Evolutionary conservation across 64 coral and sea anemone species (phyloP).

Genomic region (Hydrozoanthus tunicans): DNA sequence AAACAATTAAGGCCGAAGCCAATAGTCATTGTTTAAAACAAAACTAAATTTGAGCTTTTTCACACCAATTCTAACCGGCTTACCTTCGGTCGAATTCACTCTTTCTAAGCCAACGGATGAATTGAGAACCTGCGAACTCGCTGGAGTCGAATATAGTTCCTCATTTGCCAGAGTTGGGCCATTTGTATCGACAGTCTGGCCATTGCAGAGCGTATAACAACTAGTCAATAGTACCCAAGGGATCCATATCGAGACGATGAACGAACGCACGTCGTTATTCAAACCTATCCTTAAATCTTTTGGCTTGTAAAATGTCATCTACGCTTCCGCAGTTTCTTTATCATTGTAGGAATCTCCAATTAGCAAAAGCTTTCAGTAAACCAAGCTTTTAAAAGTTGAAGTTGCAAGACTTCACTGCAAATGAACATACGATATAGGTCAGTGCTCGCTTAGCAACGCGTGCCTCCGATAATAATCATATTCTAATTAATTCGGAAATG

Average conservation of each 20-base stretch:
- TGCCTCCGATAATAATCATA: background rate
- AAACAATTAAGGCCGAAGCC: too few relatives aligned
- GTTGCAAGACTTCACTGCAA: background rate
- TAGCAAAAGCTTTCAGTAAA: background rate
- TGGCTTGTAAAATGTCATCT: constrained; percentile 7
- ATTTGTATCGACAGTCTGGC: background rate
- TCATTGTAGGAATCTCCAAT: background rate
- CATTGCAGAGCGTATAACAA: background rate
- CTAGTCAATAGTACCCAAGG: background rate
- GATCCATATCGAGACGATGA: background rate
- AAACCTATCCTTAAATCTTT: too few relatives aligned
- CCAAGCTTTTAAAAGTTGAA: background rate
- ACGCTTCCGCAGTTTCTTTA: background rate
- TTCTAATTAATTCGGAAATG: constrained; percentile 30
- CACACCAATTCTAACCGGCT: too few relatives aligned
- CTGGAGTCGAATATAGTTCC: background rate
- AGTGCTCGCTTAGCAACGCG: constrained; percentile 15
- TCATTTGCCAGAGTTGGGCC: background rate
- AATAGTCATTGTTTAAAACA: too few relatives aligned
- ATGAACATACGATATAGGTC: constrained; percentile 32
- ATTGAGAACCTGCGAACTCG: background rate
- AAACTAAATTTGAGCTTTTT: too few relatives aligned
- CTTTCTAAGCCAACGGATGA: background rate
- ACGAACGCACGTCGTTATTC: too few relatives aligned
- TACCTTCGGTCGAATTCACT: background rate